phyloP scores from a whole-genome alignment of 2,113 vertebrate genomes.

The Zapornia atra region DNA sequence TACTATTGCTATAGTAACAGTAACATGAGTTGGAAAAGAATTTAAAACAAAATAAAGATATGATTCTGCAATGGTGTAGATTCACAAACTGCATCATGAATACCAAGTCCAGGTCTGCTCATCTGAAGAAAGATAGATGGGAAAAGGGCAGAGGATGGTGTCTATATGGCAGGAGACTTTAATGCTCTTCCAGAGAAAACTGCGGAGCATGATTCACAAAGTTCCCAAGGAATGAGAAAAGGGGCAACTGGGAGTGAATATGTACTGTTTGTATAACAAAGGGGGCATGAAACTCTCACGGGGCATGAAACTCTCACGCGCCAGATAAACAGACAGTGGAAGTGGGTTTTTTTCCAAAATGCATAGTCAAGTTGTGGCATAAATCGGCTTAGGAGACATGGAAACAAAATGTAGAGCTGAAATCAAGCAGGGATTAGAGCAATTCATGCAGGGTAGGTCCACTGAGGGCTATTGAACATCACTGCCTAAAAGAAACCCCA shows the following conservation, averaged over 20 bases:
- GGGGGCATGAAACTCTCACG: not conserved
- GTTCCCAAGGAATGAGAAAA: not conserved
- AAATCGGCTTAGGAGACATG: not conserved
- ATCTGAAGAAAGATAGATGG: not conserved
- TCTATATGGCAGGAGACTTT: not conserved
- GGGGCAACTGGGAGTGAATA: not conserved
- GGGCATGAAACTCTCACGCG: rapidly evolving
- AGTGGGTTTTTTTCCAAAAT: not conserved
- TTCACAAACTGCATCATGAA: not conserved
- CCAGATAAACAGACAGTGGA: not conserved
- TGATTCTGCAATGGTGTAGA: not conserved
- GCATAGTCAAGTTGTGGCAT: not conserved
- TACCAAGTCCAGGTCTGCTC: not conserved
- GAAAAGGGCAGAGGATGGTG: not conserved
- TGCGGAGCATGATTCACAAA: not conserved
- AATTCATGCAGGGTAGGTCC: not conserved
- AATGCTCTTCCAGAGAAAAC: not conserved
- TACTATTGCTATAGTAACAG: not conserved
- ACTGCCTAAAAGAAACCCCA: not conserved
- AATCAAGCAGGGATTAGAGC: not conserved
- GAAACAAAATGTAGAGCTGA: not conserved
- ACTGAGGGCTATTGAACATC: not conserved
- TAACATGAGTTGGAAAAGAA: not conserved
- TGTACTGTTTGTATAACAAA: not conserved
- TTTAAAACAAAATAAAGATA: not conserved